Percentiles rank a stretch among this genome's conserved stretches.
phyloP scores from a whole-genome alignment of 2,888 invertebrate genomes.

The Sarcophaga carnaria region DNA sequence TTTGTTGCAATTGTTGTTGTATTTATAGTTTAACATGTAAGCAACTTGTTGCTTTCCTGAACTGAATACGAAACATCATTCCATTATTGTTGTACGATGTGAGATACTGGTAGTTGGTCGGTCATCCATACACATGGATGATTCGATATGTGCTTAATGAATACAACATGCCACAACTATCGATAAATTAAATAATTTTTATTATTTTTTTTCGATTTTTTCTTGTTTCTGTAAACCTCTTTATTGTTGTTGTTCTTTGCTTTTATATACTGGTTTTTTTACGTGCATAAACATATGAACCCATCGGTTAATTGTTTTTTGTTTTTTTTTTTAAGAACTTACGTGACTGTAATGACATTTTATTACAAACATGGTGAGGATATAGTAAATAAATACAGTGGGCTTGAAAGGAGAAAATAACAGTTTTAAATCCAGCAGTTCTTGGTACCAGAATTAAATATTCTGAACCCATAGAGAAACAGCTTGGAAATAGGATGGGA shows the following conservation, averaged over 20 bases:
- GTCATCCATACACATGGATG: constrained; percentile 30
- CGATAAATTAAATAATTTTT: constrained; percentile 44
- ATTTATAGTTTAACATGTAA: constrained; percentile 28
- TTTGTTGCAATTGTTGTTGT: constrained; percentile 1
- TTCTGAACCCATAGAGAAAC: too few species aligned
- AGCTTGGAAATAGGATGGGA: background rate
- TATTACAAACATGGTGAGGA: constrained; percentile 27
- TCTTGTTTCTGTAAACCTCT: constrained; percentile 5
- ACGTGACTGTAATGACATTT: constrained; percentile 55
- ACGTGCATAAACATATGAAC: constrained; percentile 34
- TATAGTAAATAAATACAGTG: constrained; percentile 7
- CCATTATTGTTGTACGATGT: constrained; percentile 20
- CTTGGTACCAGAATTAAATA: too few species aligned
- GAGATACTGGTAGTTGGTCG: constrained; percentile 11
- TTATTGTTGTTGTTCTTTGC: constrained; percentile 20
- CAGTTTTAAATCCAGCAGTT: background rate
- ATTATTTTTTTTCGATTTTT: background rate
- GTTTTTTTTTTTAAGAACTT: constrained; percentile 8
- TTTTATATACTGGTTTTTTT: constrained; percentile 42
- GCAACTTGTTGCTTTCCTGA: constrained; percentile 66
- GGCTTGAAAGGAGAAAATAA: background rate
- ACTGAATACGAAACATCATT: constrained; percentile 54
- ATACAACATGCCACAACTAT: constrained; percentile 41
- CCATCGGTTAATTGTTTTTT: constrained; percentile 2
- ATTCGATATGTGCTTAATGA: background rate